Evolutionary conservation across 1,140 invertebrate genomes (phyloP), one percentile per base, ranked within the genome.

Genomic region (Globodera ellingtonae): DNA sequence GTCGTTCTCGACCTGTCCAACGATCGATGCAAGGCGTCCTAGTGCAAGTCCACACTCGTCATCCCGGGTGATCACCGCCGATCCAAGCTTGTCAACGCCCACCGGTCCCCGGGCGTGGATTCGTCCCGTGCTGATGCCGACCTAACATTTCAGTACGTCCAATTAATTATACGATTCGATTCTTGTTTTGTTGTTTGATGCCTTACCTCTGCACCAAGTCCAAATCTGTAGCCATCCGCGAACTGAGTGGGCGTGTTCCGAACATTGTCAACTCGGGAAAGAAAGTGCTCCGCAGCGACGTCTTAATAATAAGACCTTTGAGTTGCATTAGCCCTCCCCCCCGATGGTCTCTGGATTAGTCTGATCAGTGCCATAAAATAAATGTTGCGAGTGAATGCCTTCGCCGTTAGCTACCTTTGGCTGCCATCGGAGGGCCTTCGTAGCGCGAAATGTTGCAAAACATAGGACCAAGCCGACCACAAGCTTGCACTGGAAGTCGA

Each of bases 61-160:
- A 88, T 97, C 95, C 44, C 97, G 91, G 0, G 97, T 99, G 75
- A 99, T 96, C 6, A 99, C 96, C 0, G 97, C 97, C 89, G 95
- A 97, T 47, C 97, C 97, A 52, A 99, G 91, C 90, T 24, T 24
- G 24, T 24, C 24, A 24, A 24, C 24, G 24, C 97, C 97, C 1
- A 99, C 96, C 0, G 97, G 96, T 35, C 97, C 97, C 80, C 95
- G 91, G 6, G 97, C 97, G 89, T 99, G 97, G 87, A 99, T 98
- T 83, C 96, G 92, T 8, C 94, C 93, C 0, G 97, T 99, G 75
- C 95, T 98, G 85, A 99, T 98, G 50, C 97, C 97, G 78, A 95
- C 94, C 90, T 77, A 67, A 13, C 56, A 18, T 8, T 66, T 9
- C 46, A 72, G n/a, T 72, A 35, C 47, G 44, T 15, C 13, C 10